These are phyloP conservation scores for Triplophysa rosa DNA, from an alignment of 2,113 vertebrate species.

Conservation along the genomic window DNA sequence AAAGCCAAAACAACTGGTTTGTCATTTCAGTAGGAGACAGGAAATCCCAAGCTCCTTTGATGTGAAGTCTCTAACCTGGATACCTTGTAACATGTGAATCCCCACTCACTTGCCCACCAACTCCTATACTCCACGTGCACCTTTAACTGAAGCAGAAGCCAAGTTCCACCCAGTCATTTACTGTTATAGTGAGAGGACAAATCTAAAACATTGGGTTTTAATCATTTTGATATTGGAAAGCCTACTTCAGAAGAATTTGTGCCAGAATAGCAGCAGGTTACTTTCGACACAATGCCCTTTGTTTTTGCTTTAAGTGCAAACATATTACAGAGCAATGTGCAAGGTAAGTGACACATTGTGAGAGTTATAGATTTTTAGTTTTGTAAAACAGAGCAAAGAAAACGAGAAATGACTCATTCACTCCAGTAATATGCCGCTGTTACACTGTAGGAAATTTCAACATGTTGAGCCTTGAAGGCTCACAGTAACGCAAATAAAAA, in stretches of 20 bases:
- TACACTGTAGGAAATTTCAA: conserved; percentile 55
- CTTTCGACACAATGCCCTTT: conserved; percentile 44
- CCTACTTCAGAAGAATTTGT: conserved; percentile 49
- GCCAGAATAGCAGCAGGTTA: conserved; percentile 50
- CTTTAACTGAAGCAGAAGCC: conserved; percentile 13
- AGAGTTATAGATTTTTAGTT: conserved; percentile 56
- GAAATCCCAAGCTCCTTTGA: conserved; percentile 46
- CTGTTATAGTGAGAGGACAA: conserved; percentile 35
- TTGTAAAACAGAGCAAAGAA: conserved; percentile 42
- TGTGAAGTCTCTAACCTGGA: conserved; percentile 9
- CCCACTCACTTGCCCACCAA: conserved; percentile 14
- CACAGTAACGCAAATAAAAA: conserved; percentile 44
- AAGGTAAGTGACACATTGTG: conserved; percentile 46
- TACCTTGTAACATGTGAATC: conserved; percentile 18
- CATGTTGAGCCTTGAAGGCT: conserved; percentile 10
- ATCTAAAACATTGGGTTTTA: conserved; percentile 53
- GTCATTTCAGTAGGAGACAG: conserved; percentile 43
- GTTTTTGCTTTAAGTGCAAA: conserved; percentile 54
- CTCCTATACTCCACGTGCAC: not conserved
- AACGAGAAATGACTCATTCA: conserved; percentile 44
- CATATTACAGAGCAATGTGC: conserved; percentile 50
- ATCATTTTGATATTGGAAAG: conserved; percentile 51
- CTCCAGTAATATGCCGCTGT: conserved; percentile 51
- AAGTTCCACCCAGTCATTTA: conserved; percentile 28
- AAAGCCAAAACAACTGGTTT: conserved; percentile 43